Base-by-base conservation (phyloP, 2,113 vertebrate genomes). In the Siphamia tubifer region DNA sequence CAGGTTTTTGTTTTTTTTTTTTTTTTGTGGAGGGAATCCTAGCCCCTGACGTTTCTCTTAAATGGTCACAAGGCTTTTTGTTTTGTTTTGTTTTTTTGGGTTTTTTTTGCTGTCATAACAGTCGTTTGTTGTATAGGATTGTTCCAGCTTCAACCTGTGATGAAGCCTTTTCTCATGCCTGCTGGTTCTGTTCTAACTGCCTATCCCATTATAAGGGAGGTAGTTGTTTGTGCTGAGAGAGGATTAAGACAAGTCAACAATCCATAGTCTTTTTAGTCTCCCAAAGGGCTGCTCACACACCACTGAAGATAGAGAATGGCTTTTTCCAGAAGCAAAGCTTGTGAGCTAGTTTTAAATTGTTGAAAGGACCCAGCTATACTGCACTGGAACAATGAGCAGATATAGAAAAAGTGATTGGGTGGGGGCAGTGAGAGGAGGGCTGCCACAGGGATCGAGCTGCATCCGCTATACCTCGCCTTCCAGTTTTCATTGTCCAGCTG, bases 181-280 rank as follows among this genome's bases (percentile, higher is more conserved):
- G 30, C 73, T 68, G 42, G 40, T 55, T 81, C 72, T 81, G 24
- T 68, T 77, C 64, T 52, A 64, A 79, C 72, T 49, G 54, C 54
- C 64, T 68, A 54, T 74, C 39, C 73, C 44, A 76, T 84, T 86
- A 68, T 75, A 64, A 81, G 60, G 58, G 17, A 79, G 44, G 54
- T 40, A 63, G 67, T 70, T 79, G 84, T 80, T 86, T 87, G 78
- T 83, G 72, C 66, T 60, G 66, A 64, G 60, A 83, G 62, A 84
- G 77, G 84, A 87, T 89, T 88, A 90, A 68, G 73, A 76, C 65
- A 72, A 87, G 83, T 87, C 86, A 89, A 84, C 85, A 87, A 83
- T 84, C 83, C 77, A 67, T 68, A 69, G 84, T 84, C 74, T 68
- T 79, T 84, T 82, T 78, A 66, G 73, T 57, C 68, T 81, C 74